Evolutionary conservation across 2,888 invertebrate species (phyloP), one percentile per base, ranked within the genome.

Genomic region (Drosophila gaucha): DNA sequence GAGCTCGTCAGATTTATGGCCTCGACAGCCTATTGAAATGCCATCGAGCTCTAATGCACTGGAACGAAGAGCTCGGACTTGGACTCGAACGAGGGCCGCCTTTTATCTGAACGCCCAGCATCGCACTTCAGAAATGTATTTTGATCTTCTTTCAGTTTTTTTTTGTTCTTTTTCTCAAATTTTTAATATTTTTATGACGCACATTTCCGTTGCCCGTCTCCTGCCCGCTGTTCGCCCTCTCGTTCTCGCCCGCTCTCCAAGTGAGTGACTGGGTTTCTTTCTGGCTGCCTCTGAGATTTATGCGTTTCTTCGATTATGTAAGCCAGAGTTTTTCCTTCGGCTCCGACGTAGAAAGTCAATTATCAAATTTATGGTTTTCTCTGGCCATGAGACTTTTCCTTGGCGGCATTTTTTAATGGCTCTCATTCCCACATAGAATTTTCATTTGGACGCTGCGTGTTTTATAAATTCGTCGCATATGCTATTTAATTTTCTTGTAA

Each of bases 101-200:
- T 67, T 59, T 74, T 56, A 74, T 72, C 72, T 74, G 38, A 50
- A 14, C 47, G 47, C n/a, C n/a, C n/a, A n/a, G n/a, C n/a, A n/a
- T 58, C 36, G 57, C 63, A 67, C 67, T 68, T 60, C 38, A 76
- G 38, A 63, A 50, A 64, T 39, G 38, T 50, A 72, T 75, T 75
- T 82, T 74, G 52, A 70, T 74, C 68, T 69, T 60, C 67, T 62
- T 59, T 41, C 41, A 22, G 22, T 22, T 24, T 24, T 8, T n/a
- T n/a, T 5, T 31, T 31, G 8, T 14, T 41, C 4, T 39, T 41
- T 43, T 54, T 44, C 39, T 6, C 16, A 24, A 62, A 64, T 84
- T 78, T 84, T 82, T 85, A 85, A 86, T 86, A 86, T 86, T 85
- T 86, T 86, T 86, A 85, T 86, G 85, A 86, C 73, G 85, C 86